Conservation (phyloP, 2,113 vertebrate genomes). For the Sceloporus tristichus region DNA sequence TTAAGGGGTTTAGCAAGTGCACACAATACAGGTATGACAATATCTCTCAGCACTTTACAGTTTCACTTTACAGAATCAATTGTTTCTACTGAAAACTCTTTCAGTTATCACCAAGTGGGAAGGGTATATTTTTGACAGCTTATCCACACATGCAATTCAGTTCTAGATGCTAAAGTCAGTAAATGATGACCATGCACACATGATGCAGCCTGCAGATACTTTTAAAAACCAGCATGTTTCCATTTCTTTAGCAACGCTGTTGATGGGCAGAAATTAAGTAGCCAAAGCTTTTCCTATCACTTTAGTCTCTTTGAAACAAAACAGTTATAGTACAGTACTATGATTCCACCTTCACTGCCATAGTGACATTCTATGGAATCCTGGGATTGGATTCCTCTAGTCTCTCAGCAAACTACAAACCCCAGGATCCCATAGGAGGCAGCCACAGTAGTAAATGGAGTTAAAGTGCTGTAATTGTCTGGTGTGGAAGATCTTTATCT, state of each 20-base stretch:
- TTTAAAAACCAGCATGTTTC: background rate
- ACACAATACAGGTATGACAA: background rate
- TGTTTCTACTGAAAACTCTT: background rate
- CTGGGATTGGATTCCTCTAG: too few relatives aligned
- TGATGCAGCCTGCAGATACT: background rate
- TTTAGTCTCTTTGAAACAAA: background rate
- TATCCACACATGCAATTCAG: background rate
- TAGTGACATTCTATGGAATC: too few relatives aligned
- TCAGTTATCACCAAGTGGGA: background rate
- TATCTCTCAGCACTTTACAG: background rate
- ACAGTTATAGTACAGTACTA: too few relatives aligned
- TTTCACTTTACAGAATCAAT: background rate
- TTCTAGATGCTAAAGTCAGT: background rate
- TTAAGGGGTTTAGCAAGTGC: background rate
- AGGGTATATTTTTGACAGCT: background rate
- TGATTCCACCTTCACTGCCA: too few relatives aligned
- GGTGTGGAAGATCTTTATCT: too few relatives aligned
- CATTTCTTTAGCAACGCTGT: background rate
- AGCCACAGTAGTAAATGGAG: too few relatives aligned
- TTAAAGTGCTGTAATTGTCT: too few relatives aligned
- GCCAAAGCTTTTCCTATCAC: background rate
- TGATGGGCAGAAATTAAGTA: background rate
- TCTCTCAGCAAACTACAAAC: too few relatives aligned
- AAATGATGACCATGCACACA: background rate
- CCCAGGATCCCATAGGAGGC: too few relatives aligned